Percentiles rank a stretch among this genome's conserved stretches.
These are phyloP conservation scores for Siderastrea siderea DNA, from an alignment of 92 coral and sea anemone species.

Conservation along the genomic window DNA sequence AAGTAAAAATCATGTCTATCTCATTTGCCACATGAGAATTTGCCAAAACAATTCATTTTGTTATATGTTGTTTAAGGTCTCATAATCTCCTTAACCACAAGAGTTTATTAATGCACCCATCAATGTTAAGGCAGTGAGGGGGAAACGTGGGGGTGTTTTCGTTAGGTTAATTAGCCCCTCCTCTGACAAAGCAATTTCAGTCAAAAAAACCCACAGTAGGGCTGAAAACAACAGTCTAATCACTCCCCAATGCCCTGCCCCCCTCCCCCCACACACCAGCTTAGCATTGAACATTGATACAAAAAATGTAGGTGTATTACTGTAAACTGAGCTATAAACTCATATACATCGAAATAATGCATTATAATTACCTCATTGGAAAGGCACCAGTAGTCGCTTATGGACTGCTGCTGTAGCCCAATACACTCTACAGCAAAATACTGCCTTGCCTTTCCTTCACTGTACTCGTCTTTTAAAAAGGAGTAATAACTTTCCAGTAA, in stretches of 20 bases:
- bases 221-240: too few relatives aligned
- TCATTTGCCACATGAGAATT: too few relatives aligned
- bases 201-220: too few relatives aligned
- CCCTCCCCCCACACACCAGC: neutral
- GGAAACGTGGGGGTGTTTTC: too few relatives aligned
- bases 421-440: conserved; percentile 5
- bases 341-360: neutral
- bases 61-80: too few relatives aligned
- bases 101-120: too few relatives aligned
- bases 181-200: too few relatives aligned
- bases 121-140: too few relatives aligned
- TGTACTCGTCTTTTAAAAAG: neutral
- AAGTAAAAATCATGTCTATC: too few relatives aligned
- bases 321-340: neutral
- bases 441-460: neutral
- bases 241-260: neutral
- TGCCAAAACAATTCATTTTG: too few relatives aligned
- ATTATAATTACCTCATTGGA: neutral
- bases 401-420: neutral
- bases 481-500: neutral
- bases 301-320: neutral
- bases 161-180: too few relatives aligned
- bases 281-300: neutral
- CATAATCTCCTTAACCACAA: too few relatives aligned
- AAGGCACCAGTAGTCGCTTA: neutral